Evolutionary conservation across 1,140 invertebrate genomes (phyloP).

Genomic region (Agraylea sexmaculata): DNA sequence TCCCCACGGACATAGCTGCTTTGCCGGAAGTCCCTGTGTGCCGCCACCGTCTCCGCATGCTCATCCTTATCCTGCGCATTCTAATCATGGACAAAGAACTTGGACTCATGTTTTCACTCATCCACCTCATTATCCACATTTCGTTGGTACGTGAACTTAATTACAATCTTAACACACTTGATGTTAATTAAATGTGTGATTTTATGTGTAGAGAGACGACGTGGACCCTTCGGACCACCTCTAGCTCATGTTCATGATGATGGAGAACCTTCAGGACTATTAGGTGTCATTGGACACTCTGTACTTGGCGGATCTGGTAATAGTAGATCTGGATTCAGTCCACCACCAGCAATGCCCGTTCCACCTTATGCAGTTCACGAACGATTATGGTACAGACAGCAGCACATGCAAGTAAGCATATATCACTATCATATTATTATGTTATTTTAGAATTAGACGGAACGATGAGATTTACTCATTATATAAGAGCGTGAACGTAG

Average conservation of each 20-base stretch:
- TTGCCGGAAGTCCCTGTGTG: constrained; percentile 1
- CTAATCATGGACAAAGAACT: constrained; percentile 16
- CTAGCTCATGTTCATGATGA: background rate
- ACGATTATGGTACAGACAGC: constrained; percentile 59
- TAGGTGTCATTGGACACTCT: constrained; percentile 14
- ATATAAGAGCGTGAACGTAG: no score
- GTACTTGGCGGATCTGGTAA: constrained; percentile 5
- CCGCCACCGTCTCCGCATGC: constrained; percentile 25
- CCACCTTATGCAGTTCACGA: constrained; percentile 63
- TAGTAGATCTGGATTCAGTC: constrained; percentile 14
- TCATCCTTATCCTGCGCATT: constrained; percentile 26
- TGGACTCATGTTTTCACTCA: constrained; percentile 18
- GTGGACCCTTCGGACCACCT: no score
- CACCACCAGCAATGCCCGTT: constrained; percentile 26
- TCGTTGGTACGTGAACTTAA: constrained; percentile 9
- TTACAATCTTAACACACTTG: background rate
- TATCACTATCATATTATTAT: no score
- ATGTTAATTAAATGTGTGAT: background rate
- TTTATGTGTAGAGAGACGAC: background rate
- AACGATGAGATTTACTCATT: no score
- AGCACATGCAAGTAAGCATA: constrained; percentile 46
- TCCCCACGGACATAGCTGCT: constrained; percentile 8
- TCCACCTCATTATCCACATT: constrained; percentile 15
- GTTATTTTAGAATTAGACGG: no score
- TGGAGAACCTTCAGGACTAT: constrained; percentile 7